phyloP scores from a whole-genome alignment of 2,113 vertebrate genomes.

The Mesitornis unicolor region DNA sequence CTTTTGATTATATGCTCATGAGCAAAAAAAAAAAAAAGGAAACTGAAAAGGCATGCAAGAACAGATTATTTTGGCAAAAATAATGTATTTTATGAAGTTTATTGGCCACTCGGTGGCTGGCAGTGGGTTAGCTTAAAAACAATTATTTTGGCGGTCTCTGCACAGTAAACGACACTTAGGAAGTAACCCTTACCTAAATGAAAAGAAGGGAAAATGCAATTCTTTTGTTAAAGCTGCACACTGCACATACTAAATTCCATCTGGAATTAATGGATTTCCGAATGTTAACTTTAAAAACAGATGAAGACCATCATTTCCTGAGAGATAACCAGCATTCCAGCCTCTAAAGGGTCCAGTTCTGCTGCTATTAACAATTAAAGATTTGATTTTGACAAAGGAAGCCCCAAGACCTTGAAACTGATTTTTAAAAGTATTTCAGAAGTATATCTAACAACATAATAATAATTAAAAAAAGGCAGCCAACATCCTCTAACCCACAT shows the following conservation, averaged over 20 bases:
- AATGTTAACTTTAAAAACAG: background rate
- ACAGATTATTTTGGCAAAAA: background rate
- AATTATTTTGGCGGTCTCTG: background rate
- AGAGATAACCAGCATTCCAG: background rate
- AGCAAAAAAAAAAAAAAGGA: background rate
- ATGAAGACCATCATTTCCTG: background rate
- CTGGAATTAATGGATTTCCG: background rate
- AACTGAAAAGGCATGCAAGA: background rate
- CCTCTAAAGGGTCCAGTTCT: background rate
- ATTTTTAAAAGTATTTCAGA: background rate
- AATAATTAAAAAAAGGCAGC: background rate
- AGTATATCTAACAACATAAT: too few relatives aligned
- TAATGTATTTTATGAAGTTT: background rate
- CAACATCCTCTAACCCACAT: background rate
- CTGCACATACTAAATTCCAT: background rate
- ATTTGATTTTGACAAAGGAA: background rate
- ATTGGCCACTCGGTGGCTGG: background rate
- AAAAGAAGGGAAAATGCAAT: background rate
- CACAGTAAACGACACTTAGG: background rate
- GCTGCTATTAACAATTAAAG: background rate
- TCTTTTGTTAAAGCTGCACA: background rate
- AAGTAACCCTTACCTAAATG: background rate
- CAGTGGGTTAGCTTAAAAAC: background rate
- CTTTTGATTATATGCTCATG: background rate
- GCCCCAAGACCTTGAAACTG: background rate